A percentile compares a stretch with the other conserved stretches of the same genome.
Conservation (phyloP, 92 coral and sea anemone genomes). For the Zoanthus sociatus region DNA sequence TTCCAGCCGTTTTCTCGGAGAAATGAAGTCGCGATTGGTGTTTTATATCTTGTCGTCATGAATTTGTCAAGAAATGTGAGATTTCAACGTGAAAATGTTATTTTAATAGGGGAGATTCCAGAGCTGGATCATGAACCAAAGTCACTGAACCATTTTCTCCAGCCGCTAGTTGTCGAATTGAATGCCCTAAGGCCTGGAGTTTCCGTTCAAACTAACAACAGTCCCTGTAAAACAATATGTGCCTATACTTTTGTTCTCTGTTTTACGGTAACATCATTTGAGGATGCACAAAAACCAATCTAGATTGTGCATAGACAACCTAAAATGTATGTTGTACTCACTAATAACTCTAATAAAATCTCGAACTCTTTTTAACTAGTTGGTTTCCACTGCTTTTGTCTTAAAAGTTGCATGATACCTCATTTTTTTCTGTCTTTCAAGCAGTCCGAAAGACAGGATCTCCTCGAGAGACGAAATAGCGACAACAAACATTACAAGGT, state of each 20-base stretch:
- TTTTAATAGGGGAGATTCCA: conserved; percentile 54
- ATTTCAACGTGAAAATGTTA: conserved; percentile 50
- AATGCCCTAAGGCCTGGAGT: background rate
- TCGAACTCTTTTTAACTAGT: too few species aligned
- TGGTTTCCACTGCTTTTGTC: background rate
- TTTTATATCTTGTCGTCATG: conserved; percentile 48
- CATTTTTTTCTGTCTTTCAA: background rate
- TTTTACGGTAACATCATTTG: too few species aligned
- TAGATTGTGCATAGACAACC: too few species aligned
- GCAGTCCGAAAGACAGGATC: conserved; percentile 21
- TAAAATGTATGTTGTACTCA: too few species aligned
- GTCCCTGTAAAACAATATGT: too few species aligned
- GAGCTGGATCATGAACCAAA: conserved; percentile 44
- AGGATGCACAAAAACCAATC: too few species aligned
- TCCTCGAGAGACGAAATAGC: background rate
- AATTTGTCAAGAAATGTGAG: conserved; percentile 53
- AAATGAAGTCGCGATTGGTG: background rate
- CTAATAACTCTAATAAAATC: too few species aligned
- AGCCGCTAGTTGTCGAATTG: background rate
- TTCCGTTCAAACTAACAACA: too few species aligned
- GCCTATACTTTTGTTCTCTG: too few species aligned
- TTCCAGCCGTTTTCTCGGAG: background rate
- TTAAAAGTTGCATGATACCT: background rate
- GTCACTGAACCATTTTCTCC: background rate
- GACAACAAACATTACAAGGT: conserved; percentile 3